Conservation (phyloP, 2,113 vertebrate genomes). For the Stegastes partitus region DNA sequence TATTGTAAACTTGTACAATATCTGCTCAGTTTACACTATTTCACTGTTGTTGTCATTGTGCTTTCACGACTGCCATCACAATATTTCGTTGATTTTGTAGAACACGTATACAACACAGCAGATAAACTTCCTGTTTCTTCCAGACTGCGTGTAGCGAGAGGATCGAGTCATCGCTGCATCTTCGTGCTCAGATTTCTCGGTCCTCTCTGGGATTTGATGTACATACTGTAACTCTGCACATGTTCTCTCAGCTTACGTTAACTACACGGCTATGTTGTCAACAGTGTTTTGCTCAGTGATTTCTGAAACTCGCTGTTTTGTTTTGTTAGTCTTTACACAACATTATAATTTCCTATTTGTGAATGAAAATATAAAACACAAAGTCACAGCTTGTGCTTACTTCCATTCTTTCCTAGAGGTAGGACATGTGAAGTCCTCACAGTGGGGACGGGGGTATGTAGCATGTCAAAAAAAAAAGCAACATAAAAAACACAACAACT, state of each 20-base stretch:
- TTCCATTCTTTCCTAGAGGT: conserved; percentile 51
- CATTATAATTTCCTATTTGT: conserved; percentile 72
- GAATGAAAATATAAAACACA: conserved; percentile 78
- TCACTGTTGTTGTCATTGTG: conserved; percentile 56
- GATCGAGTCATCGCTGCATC: neutral
- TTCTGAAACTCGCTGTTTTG: conserved; percentile 65
- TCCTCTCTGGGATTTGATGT: conserved; percentile 48
- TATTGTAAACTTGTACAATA: conserved; percentile 38
- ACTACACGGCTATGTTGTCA: conserved; percentile 81
- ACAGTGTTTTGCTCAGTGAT: conserved; percentile 63
- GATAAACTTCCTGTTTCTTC: conserved; percentile 12
- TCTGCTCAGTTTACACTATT: conserved; percentile 44
- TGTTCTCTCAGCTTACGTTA: conserved; percentile 85
- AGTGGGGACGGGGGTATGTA: neutral
- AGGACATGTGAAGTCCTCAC: neutral
- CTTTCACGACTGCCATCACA: conserved; percentile 25
- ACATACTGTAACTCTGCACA: conserved; percentile 53
- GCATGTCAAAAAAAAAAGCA: conserved; percentile 12
- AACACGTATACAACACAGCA: conserved; percentile 22
- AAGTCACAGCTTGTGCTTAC: conserved; percentile 50
- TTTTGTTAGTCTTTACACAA: conserved; percentile 66
- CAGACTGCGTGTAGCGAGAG: conserved; percentile 10
- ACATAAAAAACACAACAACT: neutral
- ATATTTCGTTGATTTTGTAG: conserved; percentile 24
- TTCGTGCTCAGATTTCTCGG: conserved; percentile 16